Conservation (phyloP, 2,888 invertebrate species). For the Mystacides longicornis region DNA sequence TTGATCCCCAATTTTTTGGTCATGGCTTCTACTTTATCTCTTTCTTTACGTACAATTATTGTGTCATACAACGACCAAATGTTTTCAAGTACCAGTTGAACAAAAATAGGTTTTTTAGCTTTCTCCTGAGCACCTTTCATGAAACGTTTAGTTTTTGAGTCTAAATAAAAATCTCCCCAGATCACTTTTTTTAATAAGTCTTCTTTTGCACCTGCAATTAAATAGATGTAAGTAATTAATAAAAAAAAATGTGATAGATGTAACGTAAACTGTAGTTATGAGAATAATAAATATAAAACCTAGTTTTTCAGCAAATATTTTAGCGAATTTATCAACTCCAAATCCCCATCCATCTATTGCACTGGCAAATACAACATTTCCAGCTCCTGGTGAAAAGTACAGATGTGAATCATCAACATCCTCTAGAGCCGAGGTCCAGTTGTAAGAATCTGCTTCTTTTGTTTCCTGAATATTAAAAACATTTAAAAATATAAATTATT, state of each 20-base stretch:
- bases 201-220: slow-evolving; percentile 55
- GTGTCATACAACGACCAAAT: slow-evolving; percentile 87
- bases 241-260: not conserved
- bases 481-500: no score
- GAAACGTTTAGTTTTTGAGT: slow-evolving; percentile 75
- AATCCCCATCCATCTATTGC: slow-evolving; percentile 91
- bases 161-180: slow-evolving; percentile 93
- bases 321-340: slow-evolving; percentile 74
- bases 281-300: slow-evolving; percentile 29
- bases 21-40: slow-evolving; percentile 61
- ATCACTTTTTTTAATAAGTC: slow-evolving; percentile 69
- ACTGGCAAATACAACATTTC: slow-evolving; percentile 95
- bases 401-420: slow-evolving; percentile 77
- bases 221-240: slow-evolving; percentile 4
- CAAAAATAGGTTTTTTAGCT: slow-evolving; percentile 88
- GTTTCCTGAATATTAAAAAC: no score
- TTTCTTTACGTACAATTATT: slow-evolving; percentile 66
- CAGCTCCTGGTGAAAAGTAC: slow-evolving; percentile 89
- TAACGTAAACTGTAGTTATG: not conserved
- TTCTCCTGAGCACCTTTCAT: slow-evolving; percentile 85
- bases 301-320: slow-evolving; percentile 64
- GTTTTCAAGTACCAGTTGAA: slow-evolving; percentile 85
- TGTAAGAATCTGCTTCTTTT: no score
- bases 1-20: slow-evolving; percentile 72
- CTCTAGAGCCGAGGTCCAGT: slow-evolving; percentile 76